Conservation (phyloP, 2,888 invertebrate species). For the Hirtodrosophila trivittata region DNA sequence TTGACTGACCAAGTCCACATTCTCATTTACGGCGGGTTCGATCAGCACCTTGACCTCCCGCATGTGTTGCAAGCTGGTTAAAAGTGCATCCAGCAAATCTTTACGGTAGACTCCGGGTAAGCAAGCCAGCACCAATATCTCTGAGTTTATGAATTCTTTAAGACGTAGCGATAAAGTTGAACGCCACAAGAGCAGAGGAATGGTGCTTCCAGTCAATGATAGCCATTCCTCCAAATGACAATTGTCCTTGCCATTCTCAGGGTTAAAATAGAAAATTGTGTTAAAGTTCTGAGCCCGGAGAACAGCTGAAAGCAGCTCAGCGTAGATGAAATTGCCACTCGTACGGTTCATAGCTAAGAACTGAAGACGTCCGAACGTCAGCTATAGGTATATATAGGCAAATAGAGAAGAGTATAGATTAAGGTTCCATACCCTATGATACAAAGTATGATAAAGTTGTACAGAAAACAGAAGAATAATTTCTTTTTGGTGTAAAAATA, state of each 20-base stretch:
- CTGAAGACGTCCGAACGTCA: conserved; percentile 14
- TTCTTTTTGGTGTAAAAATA: no score
- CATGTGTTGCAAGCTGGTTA: conserved; percentile 33
- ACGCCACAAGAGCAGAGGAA: conserved; percentile 48
- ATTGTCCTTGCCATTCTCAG: conserved; percentile 19
- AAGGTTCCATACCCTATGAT: no score
- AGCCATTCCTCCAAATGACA: conserved; percentile 37
- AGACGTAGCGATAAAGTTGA: conserved; percentile 19
- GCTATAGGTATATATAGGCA: not conserved
- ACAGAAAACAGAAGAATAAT: no score
- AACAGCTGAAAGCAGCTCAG: conserved; percentile 25
- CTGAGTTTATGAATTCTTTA: conserved; percentile 26
- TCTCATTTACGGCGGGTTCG: conserved; percentile 32
- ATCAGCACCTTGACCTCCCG: conserved; percentile 51
- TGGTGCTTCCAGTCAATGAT: not conserved
- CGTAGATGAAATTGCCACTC: conserved; percentile 20
- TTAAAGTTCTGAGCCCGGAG: conserved; percentile 22
- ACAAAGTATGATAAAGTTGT: no score
- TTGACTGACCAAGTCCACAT: conserved; percentile 14
- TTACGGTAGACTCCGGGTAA: conserved; percentile 41
- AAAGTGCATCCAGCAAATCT: conserved; percentile 32
- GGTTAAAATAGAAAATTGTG: conserved; percentile 50
- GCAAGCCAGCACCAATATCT: conserved; percentile 51
- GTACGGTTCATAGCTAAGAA: conserved; percentile 27
- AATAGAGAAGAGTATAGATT: no score